Conservation (phyloP, 2,113 vertebrate genomes). For the Vombatus ursinus region DNA sequence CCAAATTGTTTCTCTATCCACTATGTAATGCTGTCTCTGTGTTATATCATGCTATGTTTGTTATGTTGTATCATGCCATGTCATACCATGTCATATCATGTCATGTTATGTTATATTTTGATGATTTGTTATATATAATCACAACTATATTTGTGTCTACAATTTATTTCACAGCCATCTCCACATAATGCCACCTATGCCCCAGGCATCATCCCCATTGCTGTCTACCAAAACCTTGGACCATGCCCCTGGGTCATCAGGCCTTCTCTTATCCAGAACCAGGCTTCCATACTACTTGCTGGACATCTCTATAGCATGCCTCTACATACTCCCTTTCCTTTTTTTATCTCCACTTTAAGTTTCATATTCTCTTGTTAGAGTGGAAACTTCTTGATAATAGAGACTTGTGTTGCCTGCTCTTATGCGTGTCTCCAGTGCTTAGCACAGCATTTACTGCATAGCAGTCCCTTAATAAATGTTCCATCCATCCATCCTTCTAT, state of each 20-base stretch:
- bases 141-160: not conserved
- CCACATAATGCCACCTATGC: not conserved
- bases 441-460: not conserved
- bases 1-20: not conserved
- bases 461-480: no score
- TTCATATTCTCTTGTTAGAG: not conserved
- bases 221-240: not conserved
- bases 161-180: not conserved
- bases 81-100: not conserved
- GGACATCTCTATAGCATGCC: not conserved
- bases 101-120: not conserved
- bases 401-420: no score
- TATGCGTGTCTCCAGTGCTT: not conserved
- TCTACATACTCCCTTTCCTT: not conserved
- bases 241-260: not conserved
- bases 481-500: not conserved
- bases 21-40: not conserved
- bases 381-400: no score
- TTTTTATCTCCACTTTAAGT: not conserved
- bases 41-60: not conserved
- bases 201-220: not conserved
- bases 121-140: not conserved
- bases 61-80: not conserved
- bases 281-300: not conserved
- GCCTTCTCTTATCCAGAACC: not conserved